Conservation (phyloP, 2,888 invertebrate genomes). For the Oegoconia quadripuncta region DNA sequence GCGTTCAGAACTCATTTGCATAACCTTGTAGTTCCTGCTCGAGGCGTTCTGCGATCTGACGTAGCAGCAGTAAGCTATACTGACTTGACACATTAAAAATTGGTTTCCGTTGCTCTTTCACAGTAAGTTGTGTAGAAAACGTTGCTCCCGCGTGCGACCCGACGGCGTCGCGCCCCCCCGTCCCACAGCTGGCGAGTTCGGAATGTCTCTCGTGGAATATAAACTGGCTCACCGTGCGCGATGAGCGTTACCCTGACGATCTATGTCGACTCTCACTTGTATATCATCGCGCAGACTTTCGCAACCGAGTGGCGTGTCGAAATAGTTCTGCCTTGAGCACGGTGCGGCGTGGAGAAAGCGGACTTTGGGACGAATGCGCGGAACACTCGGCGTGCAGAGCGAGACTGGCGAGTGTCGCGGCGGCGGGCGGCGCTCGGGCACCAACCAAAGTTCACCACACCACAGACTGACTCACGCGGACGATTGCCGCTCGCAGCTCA, state of each 20-base stretch:
- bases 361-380: slow-evolving; percentile 16
- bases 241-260: slow-evolving; percentile 74
- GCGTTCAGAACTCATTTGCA: slow-evolving; percentile 80
- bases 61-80: slow-evolving; percentile 78
- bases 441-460: slow-evolving; percentile 22
- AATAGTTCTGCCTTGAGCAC: slow-evolving; percentile 63
- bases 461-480: slow-evolving; percentile 42
- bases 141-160: slow-evolving; percentile 69
- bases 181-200: slow-evolving; percentile 65
- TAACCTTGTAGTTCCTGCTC: slow-evolving; percentile 78
- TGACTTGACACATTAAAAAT: slow-evolving; percentile 79
- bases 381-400: slow-evolving; percentile 29
- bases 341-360: slow-evolving; percentile 49
- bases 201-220: slow-evolving; percentile 67
- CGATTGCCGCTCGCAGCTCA: slow-evolving; percentile 44
- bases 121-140: slow-evolving; percentile 57
- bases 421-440: slow-evolving; percentile 18
- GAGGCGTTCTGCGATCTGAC: slow-evolving; percentile 75
- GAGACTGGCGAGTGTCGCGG: slow-evolving; percentile 22
- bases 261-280: slow-evolving; percentile 74
- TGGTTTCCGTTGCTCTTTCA: slow-evolving; percentile 67
- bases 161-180: slow-evolving; percentile 73
- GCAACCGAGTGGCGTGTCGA: slow-evolving; percentile 73
- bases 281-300: slow-evolving; percentile 78
- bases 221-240: slow-evolving; percentile 74